These are phyloP conservation scores for Lycia hirtaria DNA, from an alignment of 2,888 invertebrate species.

Conservation along the genomic window DNA sequence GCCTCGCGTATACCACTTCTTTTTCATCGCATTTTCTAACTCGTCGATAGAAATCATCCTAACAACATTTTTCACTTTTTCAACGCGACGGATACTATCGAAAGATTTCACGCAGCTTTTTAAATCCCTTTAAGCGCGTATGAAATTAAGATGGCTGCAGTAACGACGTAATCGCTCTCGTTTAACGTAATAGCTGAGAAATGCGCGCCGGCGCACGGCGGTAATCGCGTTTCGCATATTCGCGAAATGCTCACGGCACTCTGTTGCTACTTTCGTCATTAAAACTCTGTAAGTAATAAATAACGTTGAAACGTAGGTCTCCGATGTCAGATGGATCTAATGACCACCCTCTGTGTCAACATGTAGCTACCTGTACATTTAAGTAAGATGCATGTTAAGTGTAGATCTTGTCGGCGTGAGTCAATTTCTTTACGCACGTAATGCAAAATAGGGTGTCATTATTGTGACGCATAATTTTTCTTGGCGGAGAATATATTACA, in stretches of 20 bases:
- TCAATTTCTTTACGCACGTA: slow-evolving; percentile 9
- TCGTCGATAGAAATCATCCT: slow-evolving; percentile 81
- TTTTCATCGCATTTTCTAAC: slow-evolving; percentile 84
- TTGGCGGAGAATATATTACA: no score
- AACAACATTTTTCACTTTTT: slow-evolving; percentile 78
- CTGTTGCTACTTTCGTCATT: slow-evolving; percentile 64
- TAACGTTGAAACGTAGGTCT: slow-evolving; percentile 56
- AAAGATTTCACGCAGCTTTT: slow-evolving; percentile 69
- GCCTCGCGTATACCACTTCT: slow-evolving; percentile 79
- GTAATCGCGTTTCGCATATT: slow-evolving; percentile 73
- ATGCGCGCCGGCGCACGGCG: slow-evolving; percentile 51
- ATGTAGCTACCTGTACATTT: slow-evolving; percentile 30
- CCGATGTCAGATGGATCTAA: slow-evolving; percentile 54
- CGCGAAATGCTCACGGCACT: slow-evolving; percentile 71
- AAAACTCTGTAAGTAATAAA: slow-evolving; percentile 65
- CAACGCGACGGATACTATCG: slow-evolving; percentile 68
- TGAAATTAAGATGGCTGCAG: slow-evolving; percentile 74
- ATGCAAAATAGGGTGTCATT: slow-evolving; percentile 13
- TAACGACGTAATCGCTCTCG: slow-evolving; percentile 73
- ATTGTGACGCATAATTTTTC: slow-evolving; percentile 9
- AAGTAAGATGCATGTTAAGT: neutral
- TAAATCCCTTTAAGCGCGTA: slow-evolving; percentile 66
- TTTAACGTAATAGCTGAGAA: slow-evolving; percentile 76
- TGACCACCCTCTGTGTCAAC: slow-evolving; percentile 56
- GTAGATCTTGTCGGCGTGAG: slow-evolving; percentile 1